Base-by-base conservation (phyloP, 2,113 vertebrate genomes). In the Neogobius melanostomus region DNA sequence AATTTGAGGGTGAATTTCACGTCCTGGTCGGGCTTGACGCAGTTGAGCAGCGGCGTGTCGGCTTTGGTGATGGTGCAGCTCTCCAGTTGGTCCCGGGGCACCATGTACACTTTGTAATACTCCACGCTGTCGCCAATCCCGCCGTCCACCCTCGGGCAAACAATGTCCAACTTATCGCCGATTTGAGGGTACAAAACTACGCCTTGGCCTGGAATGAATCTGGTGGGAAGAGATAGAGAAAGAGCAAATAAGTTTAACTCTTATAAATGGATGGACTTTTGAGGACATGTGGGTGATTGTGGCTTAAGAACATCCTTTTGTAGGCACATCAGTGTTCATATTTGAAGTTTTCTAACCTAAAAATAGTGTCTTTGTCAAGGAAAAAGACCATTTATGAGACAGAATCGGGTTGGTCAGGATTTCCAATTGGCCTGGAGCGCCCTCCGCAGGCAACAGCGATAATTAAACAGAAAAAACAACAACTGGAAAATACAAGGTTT, bases 1-100 rank as follows among this genome's bases (percentile, higher is more conserved):
- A 99, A 99, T 92, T 99, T 99, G 90, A 99, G 98, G 66, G 98
- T 99, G 93, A 98, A 99, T 85, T 99, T 99, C 83, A 99, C 97
- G 62, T 99, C 98, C 93, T 98, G 97, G 92, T 99, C 97, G 69
- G 98, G 98, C 76, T 94, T 96, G 87, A 95, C 95, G 76, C 98
- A 99, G 93, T 99, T 98, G 89, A 99, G 97, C 48, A 99, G 94
- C 63, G 96, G 97, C 12, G 96, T 98, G 83, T 97, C 96, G 36
- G 96, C 95, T 84, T 97, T 98, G 89, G 95, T 98, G 92, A 98
- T 96, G 91, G 94, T 95, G 90, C 98, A 99, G 89, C 92, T 95
- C 76, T 99, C 97, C 91, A 97, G 94, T 92, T 99, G 96, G 79
- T 97, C 96, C 79, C 94, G 94, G 82, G 98, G 95, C 85, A 99